Evolutionary conservation across 2,888 invertebrate species (phyloP).

Genomic region (Apocheima hispidaria): DNA sequence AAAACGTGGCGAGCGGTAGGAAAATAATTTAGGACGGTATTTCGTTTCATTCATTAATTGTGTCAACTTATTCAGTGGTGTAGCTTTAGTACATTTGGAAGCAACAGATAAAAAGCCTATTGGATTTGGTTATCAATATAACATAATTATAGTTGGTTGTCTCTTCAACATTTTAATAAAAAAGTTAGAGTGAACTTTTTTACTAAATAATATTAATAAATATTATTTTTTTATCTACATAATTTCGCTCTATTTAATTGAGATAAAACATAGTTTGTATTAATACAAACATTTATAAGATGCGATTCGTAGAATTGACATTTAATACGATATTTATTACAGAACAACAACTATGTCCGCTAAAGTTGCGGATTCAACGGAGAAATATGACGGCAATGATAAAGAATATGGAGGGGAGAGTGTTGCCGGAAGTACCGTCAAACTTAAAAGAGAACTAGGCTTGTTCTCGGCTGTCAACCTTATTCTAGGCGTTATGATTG

Average conservation of each 20-base stretch:
- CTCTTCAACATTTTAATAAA: no score
- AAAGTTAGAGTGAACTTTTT: no score
- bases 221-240: no score
- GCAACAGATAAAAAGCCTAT: background rate
- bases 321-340: constrained; percentile 43
- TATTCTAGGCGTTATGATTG: constrained; percentile 96
- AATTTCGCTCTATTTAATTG: background rate
- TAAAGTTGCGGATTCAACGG: constrained; percentile 55
- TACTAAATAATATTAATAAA: no score
- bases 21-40: constrained; percentile 8
- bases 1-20: constrained; percentile 14
- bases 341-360: constrained; percentile 60
- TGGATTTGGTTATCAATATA: no score
- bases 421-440: constrained; percentile 75
- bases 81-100: background rate
- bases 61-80: background rate
- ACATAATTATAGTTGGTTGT: no score
- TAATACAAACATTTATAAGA: no score
- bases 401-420: constrained; percentile 51
- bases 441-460: constrained; percentile 91
- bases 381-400: constrained; percentile 49
- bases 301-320: background rate
- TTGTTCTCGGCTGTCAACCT: constrained; percentile 93
- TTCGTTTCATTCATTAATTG: constrained; percentile 7
- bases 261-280: no score